These are phyloP conservation scores for Gymnothorax javanicus DNA, from an alignment of 2,797 vertebrate species.

Conservation along the genomic window DNA sequence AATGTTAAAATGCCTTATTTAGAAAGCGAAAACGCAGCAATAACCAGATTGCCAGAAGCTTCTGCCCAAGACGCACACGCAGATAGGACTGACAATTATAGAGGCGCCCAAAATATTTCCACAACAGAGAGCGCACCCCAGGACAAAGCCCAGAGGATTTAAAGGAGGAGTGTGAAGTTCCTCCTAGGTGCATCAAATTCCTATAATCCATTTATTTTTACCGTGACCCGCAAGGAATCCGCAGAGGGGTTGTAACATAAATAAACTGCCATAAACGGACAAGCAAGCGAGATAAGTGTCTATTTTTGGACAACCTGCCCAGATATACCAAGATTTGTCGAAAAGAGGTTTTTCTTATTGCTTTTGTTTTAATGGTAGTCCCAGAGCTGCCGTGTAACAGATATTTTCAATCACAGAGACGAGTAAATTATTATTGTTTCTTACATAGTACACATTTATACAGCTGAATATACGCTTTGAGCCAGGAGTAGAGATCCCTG, in stretches of 20 bases:
- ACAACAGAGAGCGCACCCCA: conserved; percentile 23
- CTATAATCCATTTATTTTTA: conserved; percentile 43
- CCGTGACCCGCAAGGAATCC: conserved; percentile 31
- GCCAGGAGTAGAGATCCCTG: too few species aligned
- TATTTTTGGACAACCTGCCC: conserved; percentile 25
- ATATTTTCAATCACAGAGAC: background rate
- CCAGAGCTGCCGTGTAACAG: background rate
- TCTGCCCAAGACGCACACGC: background rate
- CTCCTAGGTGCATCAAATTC: conserved; percentile 31
- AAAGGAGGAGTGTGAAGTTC: conserved; percentile 18
- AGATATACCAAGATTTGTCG: conserved; percentile 20
- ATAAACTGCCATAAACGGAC: conserved; percentile 23
- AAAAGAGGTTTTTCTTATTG: conserved; percentile 7
- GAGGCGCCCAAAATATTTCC: conserved; percentile 37
- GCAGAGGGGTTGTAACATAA: conserved; percentile 26
- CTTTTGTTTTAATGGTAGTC: background rate
- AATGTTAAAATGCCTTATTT: background rate
- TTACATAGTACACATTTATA: too few species aligned
- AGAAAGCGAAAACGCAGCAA: conserved; percentile 24
- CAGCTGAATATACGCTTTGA: too few species aligned
- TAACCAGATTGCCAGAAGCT: conserved; percentile 28
- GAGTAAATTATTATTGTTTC: too few species aligned
- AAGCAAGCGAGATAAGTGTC: conserved; percentile 19
- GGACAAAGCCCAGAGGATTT: conserved; percentile 31
- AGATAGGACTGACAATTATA: conserved; percentile 34